Evolutionary conservation across 2,113 vertebrate genomes (phyloP).

Genomic region (Hippopotamus amphibius): DNA sequence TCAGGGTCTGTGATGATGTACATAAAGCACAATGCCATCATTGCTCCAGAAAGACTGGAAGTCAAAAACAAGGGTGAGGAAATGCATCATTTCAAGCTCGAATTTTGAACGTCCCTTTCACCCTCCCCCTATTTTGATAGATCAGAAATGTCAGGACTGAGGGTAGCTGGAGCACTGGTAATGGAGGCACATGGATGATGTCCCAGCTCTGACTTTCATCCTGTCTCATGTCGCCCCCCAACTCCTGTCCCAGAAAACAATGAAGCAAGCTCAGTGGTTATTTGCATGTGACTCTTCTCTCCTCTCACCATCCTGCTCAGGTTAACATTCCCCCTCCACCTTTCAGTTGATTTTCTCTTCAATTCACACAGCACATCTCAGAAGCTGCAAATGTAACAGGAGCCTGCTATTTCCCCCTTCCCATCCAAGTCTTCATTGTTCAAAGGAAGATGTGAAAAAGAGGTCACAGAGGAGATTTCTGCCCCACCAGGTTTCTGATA

Average conservation of each 20-base stretch:
- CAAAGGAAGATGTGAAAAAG: slow-evolving; percentile 28
- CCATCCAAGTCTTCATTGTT: not conserved
- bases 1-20: not conserved
- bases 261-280: not conserved
- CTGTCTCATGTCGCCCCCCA: not conserved
- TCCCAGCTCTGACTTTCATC: not conserved
- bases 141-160: not conserved
- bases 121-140: not conserved
- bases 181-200: not conserved
- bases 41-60: not conserved
- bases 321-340: not conserved
- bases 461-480: not conserved
- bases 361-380: not conserved
- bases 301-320: not conserved
- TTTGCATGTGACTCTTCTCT: not conserved
- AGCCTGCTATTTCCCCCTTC: not conserved
- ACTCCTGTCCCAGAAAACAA: not conserved
- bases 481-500: not conserved
- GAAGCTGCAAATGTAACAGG: not conserved
- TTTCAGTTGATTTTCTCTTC: not conserved
- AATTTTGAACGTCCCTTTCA: not conserved
- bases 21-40: not conserved
- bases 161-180: not conserved
- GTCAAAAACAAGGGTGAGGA: not conserved
- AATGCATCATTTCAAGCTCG: not conserved